These are phyloP conservation scores for Zophobas atratus DNA, from an alignment of 1,140 invertebrate genomes.

Conservation along the genomic window DNA sequence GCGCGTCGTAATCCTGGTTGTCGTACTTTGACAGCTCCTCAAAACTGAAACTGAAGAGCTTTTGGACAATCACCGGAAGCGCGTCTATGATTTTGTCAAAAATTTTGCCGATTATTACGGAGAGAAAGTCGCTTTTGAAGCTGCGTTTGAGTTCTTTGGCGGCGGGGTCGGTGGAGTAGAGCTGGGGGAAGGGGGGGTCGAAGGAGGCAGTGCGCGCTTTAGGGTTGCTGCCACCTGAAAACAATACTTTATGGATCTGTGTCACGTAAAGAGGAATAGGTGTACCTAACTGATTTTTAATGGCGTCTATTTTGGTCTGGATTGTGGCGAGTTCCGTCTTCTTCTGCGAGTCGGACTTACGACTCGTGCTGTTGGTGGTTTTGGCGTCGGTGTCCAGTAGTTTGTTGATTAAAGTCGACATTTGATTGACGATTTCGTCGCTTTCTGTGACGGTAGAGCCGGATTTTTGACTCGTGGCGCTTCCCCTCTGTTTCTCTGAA, in stretches of 20 bases:
- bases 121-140: slow-evolving; percentile 53
- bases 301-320: slow-evolving; percentile 45
- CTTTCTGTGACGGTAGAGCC: no score
- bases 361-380: no score
- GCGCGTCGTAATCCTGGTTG: slow-evolving; percentile 51
- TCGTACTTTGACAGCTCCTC: slow-evolving; percentile 53
- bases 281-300: slow-evolving; percentile 60
- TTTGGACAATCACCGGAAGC: slow-evolving; percentile 56
- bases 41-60: slow-evolving; percentile 56
- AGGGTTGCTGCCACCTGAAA: slow-evolving; percentile 47
- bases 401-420: no score
- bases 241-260: slow-evolving; percentile 39
- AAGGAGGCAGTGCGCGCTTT: neutral
- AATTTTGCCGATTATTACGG: slow-evolving; percentile 59
- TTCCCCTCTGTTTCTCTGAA: neutral
- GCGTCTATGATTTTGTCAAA: slow-evolving; percentile 60
- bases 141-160: neutral
- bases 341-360: no score
- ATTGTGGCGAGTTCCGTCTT: slow-evolving; percentile 45
- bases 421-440: no score
- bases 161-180: neutral
- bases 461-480: neutral
- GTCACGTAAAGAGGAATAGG: slow-evolving; percentile 12
- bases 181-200: neutral
- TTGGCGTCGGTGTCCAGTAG: no score